Conservation (phyloP, 2,888 invertebrate genomes). For the Crioceris asparagi region DNA sequence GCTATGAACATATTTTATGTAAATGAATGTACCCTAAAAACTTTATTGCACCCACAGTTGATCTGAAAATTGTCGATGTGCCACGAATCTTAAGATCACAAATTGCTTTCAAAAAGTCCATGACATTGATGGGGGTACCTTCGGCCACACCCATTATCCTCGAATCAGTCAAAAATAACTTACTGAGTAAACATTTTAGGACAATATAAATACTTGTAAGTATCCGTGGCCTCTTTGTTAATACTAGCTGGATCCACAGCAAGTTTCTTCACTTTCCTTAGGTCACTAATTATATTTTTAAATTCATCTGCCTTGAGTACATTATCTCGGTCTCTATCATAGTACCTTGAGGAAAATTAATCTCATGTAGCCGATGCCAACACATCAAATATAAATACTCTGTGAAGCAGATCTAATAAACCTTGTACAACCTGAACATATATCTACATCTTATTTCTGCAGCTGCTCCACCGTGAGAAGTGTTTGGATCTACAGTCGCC, state of each 20-base stretch:
- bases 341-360: conserved; percentile 43
- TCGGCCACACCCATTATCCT: conserved; percentile 26
- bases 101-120: conserved; percentile 50
- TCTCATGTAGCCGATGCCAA: too few relatives aligned
- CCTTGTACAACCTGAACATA: conserved; percentile 51
- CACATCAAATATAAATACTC: too few relatives aligned
- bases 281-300: conserved; percentile 45
- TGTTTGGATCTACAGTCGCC: conserved; percentile 53
- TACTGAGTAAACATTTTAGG: background rate
- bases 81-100: conserved; percentile 56
- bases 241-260: conserved; percentile 44
- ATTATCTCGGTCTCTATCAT: conserved; percentile 44
- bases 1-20: too few relatives aligned
- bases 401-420: too few relatives aligned
- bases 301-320: conserved; percentile 48
- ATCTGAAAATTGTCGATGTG: conserved; percentile 54
- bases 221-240: conserved; percentile 41
- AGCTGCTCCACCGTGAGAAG: conserved; percentile 51
- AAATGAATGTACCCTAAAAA: too few relatives aligned
- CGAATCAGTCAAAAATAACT: conserved; percentile 4
- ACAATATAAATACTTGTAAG: conserved; percentile 27
- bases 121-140: conserved; percentile 31
- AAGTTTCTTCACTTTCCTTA: conserved; percentile 43
- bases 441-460: conserved; percentile 60
- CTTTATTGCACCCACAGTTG: conserved; percentile 37